These are phyloP conservation scores for Ceriagrion tenellum DNA, from an alignment of 2,888 invertebrate species.

Conservation along the genomic window DNA sequence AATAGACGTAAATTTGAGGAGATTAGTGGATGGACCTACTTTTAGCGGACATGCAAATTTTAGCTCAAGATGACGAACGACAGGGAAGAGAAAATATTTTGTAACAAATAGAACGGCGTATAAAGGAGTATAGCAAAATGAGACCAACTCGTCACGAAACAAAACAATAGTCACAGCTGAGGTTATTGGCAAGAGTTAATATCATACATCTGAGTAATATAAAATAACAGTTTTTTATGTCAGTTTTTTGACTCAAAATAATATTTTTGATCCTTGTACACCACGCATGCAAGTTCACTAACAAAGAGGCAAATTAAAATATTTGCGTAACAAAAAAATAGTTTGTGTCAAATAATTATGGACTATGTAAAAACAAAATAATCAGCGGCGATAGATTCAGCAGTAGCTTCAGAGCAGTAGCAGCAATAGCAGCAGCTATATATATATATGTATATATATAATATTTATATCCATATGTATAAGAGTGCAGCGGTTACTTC, in stretches of 20 bases:
- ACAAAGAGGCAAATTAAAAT: constrained; percentile 58
- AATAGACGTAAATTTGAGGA: constrained; percentile 4
- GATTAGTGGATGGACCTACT: not conserved
- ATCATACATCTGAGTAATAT: not conserved
- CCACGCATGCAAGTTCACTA: constrained; percentile 52
- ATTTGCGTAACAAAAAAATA: constrained; percentile 30
- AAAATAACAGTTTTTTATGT: constrained; percentile 13
- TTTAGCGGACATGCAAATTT: constrained; percentile 34
- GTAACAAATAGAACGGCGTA: not conserved
- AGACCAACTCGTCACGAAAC: not conserved
- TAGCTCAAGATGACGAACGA: not conserved
- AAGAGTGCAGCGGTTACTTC: constrained; percentile 51
- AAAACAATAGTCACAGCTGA: constrained; percentile 71
- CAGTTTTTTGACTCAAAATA: not conserved
- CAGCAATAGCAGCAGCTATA: constrained; percentile 60
- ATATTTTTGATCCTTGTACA: constrained; percentile 25
- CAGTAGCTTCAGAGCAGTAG: constrained; percentile 42
- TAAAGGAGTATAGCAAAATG: not conserved
- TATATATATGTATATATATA: not conserved
- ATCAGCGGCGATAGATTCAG: constrained; percentile 41
- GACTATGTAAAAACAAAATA: constrained; percentile 49
- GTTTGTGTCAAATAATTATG: constrained; percentile 46
- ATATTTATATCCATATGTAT: constrained; percentile 12
- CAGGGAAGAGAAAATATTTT: not conserved
- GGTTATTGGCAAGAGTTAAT: constrained; percentile 68